A percentile compares a stretch with the other conserved stretches of the same genome.
These are phyloP conservation scores for Euphydryas editha DNA, from an alignment of 2,888 invertebrate species.

Conservation along the genomic window DNA sequence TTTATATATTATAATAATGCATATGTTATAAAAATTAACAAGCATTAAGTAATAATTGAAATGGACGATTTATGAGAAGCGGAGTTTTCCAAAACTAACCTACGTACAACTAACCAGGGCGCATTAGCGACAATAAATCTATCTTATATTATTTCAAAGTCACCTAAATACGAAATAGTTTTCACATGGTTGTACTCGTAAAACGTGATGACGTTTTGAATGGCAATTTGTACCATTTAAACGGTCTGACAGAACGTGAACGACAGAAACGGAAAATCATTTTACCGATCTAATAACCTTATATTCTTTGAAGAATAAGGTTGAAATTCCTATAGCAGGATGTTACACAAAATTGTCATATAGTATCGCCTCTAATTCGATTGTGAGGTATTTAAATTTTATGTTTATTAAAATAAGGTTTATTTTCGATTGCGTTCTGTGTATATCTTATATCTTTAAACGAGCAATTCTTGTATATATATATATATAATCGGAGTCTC, in stretches of 20 bases:
- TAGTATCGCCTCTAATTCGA: constrained; percentile 5
- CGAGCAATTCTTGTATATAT: too few species aligned
- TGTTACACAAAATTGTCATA: constrained; percentile 1
- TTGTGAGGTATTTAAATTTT: constrained; percentile 14
- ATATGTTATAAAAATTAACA: too few species aligned
- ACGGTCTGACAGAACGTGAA: constrained; percentile 50
- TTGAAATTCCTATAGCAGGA: constrained; percentile 16
- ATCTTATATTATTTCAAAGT: constrained; percentile 10
- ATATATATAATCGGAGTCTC: too few species aligned
- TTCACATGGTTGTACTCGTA: constrained; percentile 47
- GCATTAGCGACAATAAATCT: neutral
- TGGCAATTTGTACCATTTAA: constrained; percentile 64
- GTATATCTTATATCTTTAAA: too few species aligned
- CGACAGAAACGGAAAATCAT: constrained; percentile 45
- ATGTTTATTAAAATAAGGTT: constrained; percentile 10
- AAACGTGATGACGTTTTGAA: constrained; percentile 64
- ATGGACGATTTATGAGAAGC: too few species aligned
- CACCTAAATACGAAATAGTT: constrained; percentile 14
- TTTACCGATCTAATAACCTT: constrained; percentile 33
- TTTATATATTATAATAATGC: too few species aligned
- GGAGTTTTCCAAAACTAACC: too few species aligned
- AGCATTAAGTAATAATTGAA: too few species aligned
- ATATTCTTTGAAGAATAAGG: constrained; percentile 38
- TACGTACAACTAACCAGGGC: neutral
- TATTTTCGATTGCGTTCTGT: neutral